These are phyloP conservation scores for Strigamia crassipes DNA, from an alignment of 2,888 invertebrate genomes.

Conservation along the genomic window DNA sequence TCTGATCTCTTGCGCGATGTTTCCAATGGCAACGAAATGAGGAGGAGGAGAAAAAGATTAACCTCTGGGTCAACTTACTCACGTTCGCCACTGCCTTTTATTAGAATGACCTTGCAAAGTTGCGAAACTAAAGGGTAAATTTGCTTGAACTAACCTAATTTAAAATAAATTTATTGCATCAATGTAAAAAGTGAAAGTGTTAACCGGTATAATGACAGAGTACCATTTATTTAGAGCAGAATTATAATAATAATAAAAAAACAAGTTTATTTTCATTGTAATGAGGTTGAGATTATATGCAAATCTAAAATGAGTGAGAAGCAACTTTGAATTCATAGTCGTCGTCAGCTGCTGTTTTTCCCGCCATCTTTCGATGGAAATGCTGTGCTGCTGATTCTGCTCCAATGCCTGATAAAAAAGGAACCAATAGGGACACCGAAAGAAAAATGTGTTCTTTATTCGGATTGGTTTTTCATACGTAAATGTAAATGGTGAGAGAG, in stretches of 20 bases:
- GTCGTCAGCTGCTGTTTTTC: constrained; percentile 28
- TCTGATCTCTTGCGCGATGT: constrained; percentile 1
- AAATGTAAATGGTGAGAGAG: not conserved
- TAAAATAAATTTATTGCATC: not conserved
- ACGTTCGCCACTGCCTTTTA: not conserved
- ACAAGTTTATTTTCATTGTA: not conserved
- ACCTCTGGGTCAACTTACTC: not conserved
- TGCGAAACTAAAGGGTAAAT: not conserved
- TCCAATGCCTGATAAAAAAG: constrained; percentile 23
- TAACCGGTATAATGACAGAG: no score
- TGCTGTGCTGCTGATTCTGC: constrained; percentile 10
- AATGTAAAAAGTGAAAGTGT: not conserved
- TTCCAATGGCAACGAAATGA: constrained; percentile 20
- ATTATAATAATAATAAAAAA: not conserved
- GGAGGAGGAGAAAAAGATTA: constrained; percentile 1
- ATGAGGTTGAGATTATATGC: constrained; percentile 13
- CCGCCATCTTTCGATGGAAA: constrained; percentile 12
- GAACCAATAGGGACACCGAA: constrained; percentile 17
- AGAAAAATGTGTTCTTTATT: not conserved
- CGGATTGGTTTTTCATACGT: constrained; percentile 22
- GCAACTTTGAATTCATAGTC: constrained; percentile 25
- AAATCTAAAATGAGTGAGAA: constrained; percentile 13
- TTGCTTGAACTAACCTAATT: not conserved
- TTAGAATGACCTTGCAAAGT: constrained; percentile 5
- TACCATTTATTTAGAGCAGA: not conserved